Evolutionary conservation across 1,140 invertebrate species (phyloP), one percentile per base, ranked within the genome.

Genomic region (Nephotettix cincticeps): DNA sequence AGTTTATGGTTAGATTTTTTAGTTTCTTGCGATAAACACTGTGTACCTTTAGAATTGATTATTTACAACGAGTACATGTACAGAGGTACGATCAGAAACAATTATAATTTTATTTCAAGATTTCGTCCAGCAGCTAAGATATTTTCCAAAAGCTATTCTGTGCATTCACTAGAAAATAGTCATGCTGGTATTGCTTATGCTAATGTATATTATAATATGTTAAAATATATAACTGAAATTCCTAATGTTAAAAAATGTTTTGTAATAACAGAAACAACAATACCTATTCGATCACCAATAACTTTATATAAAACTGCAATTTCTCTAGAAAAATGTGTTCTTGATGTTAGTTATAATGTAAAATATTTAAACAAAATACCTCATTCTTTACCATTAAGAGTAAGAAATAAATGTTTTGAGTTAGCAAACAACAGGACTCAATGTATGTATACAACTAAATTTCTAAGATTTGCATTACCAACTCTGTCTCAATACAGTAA

Each of bases 291-390:
- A 19, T n/a, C 17, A 9, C 47, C 47, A 25, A n/a, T 54, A 54
- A 19, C 47, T n/a, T n/a, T 54, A 3, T 54, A 54, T 54, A 54
- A n/a, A n/a, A n/a, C 23, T 4, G 23, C 47, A 19, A 54, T 54
- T 9, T 9, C 3, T n/a, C 19, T 25, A 54, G 23, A 54, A 25
- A 19, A 25, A 19, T 6, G 47, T 54, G 47, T 14, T 14, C n/a
- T 54, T 54, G 47, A 54, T 54, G 23, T 54, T 54, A 54, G 47
- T n/a, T 54, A 54, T 25, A 54, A 54, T 54, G 47, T 54, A 54
- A 54, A 54, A 54, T 54, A 19, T 54, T n/a, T n/a, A 4, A n/a
- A n/a, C 23, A 54, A 25, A 54, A 36, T 36, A 36, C 47, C 47
- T 4, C 23, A 19, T 6, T 54, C 23, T 19, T n/a, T 54, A 4